Conservation (phyloP, 2,113 vertebrate species). For the Pyrgilauda ruficollis region DNA sequence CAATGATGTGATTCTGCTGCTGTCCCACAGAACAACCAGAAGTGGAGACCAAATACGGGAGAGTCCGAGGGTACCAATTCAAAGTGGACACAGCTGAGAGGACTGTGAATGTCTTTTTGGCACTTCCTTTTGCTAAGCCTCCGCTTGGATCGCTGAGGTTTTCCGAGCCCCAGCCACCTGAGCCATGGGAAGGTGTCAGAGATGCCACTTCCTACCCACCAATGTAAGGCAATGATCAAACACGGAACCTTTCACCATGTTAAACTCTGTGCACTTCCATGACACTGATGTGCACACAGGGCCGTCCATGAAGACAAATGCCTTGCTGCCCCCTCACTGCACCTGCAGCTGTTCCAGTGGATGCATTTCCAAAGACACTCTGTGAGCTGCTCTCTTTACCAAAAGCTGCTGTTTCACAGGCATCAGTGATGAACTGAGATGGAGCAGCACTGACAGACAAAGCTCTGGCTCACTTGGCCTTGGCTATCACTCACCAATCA, state of each 20-base stretch:
- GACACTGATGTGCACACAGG: background rate
- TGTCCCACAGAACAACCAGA: conserved; percentile 61
- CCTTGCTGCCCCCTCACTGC: background rate
- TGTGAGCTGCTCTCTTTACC: background rate
- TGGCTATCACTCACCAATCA: background rate
- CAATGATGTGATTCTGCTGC: background rate
- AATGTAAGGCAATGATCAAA: conserved; percentile 68
- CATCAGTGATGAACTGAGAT: background rate
- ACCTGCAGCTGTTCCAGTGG: background rate
- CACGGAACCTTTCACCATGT: too few species aligned
- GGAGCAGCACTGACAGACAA: background rate
- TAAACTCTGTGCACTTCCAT: background rate
- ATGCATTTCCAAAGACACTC: background rate
- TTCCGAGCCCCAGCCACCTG: conserved; percentile 70
- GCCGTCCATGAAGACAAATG: background rate
- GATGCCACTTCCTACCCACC: conserved; percentile 75
- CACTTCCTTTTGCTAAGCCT: conserved; percentile 82
- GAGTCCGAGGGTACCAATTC: conserved; percentile 68
- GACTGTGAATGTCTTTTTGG: conserved; percentile 73
- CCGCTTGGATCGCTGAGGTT: conserved; percentile 80
- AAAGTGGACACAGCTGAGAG: conserved; percentile 69
- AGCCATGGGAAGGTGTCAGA: conserved; percentile 76
- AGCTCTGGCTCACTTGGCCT: background rate
- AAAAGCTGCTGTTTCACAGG: background rate
- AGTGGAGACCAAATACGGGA: conserved; percentile 73